Evolutionary conservation across 2,888 invertebrate species (phyloP).

Genomic region (Melangyna quadrimaculata): DNA sequence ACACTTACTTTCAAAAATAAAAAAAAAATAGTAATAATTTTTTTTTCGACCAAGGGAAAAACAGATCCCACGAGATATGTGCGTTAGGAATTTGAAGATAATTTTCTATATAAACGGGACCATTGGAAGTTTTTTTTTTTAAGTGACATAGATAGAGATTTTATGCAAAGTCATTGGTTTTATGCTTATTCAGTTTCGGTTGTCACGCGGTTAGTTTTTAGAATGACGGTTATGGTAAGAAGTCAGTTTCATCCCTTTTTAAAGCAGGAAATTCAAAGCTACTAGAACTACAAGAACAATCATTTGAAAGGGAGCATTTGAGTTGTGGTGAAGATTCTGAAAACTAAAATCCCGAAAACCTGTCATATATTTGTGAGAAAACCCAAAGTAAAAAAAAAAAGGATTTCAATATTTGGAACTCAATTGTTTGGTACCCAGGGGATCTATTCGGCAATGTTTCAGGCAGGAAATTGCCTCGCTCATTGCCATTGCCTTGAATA

Average conservation of each 20-base stretch:
- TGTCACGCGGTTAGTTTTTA: not conserved
- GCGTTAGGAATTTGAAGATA: slow-evolving; percentile 14
- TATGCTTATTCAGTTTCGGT: not conserved
- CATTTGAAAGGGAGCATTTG: no score
- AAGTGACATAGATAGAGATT: not conserved
- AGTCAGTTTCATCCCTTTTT: not conserved
- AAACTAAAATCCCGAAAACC: no score
- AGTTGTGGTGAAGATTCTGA: no score
- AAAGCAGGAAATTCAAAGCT: no score
- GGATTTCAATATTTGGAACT: no score
- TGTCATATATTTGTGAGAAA: no score
- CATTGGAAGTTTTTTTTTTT: not conserved
- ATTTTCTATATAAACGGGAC: not conserved
- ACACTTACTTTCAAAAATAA: slow-evolving; percentile 45
- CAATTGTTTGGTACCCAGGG: no score
- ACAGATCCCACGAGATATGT: not conserved
- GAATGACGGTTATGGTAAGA: not conserved
- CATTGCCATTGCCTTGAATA: no score
- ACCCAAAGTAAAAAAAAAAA: no score
- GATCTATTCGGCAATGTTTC: no score
- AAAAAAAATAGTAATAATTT: not conserved
- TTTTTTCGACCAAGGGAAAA: not conserved
- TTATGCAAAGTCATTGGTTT: not conserved
- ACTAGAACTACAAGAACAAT: no score
- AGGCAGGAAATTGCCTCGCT: no score